Evolutionary conservation across 2,888 invertebrate genomes (phyloP), one percentile per base, ranked within the genome.

Genomic region (Leptogaster cylindrica): DNA sequence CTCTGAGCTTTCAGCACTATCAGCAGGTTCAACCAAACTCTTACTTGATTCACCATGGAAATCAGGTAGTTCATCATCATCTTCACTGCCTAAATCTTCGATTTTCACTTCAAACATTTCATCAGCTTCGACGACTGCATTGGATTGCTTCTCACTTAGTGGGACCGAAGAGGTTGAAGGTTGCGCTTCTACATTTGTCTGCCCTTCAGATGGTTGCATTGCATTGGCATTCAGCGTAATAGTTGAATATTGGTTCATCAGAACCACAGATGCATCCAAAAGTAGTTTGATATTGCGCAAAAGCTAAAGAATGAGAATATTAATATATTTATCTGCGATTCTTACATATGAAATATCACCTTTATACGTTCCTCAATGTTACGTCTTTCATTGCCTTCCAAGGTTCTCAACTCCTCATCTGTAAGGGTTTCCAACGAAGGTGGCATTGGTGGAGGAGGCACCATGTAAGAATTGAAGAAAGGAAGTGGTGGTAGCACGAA

Each of bases 181-280:
- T 20, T 23, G 5, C 23, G 46, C 2, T 46, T 65, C 44, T 12
- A 33, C 71, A 7, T 25, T 18, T 10, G n/a, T 8, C n/a, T 27
- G 28, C n/a, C 5, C 1, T 5, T 12, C 5, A 4, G 27, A 31
- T 6, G 52, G 31, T 12, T 18, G 65, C 10, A 64, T 18, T 7
- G 65, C 28, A 33, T 68, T 65, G 46, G 66, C 33, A 46, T 71
- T 74, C 73, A 69, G 78, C 52, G 88, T 88, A 18, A 90, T 87
- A 52, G 87, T 84, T 68, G 90, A 88, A 81, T 97, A 98, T 79
- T 97, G 97, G 76, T 93, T 92, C 92, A 98, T 94, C 83, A 98
- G 89, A 52, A 93, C 83, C 69, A 92, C 91, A 2, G 97, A 95
- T 41, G 97, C 95, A 81, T 98, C 97, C 73, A 99, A 80, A 81